Evolutionary conservation across 2,797 vertebrate species (phyloP), one percentile per base, ranked within the genome.

Genomic region (Chelidonichthys spinosus): DNA sequence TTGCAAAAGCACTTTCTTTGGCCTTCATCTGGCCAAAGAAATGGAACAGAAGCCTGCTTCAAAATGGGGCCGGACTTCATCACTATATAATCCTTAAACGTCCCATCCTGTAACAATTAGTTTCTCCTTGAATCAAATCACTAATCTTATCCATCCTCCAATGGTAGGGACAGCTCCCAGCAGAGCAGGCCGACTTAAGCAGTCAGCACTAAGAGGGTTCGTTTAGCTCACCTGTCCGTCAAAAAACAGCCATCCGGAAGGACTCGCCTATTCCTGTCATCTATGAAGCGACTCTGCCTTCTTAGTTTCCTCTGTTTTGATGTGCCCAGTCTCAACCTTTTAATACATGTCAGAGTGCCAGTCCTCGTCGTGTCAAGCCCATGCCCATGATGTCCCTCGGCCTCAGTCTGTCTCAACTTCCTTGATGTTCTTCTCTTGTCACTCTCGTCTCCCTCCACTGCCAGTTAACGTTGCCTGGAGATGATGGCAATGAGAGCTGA

Each of bases 221-320:
- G 32, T 91, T 91, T 89, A 82, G 72, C 82, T 85, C 78, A 82
- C 82, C 82, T 88, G 85, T 88, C 91, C 56, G 53, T 93, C 89
- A 92, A 81, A 90, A 14, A 69, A 47, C 62, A 37, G n/a, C 70
- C 64, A 56, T 66, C 61, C 76, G 44, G 69, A 80, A 52, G 47
- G 62, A 58, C 52, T 69, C 52, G 49, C 49, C 53, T 18, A 10
- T 15, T 40, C 43, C 68, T 78, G 71, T 76, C 82, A 61, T 46
- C 25, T 72, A 78, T 55, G 43, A 32, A 71, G 54, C 71, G 36
- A 42, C 65, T 75, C 53, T 58, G 55, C 77, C 81, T 77, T 78
- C 74, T 90, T 77, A 33, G 15, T 76, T 74, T 72, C 73, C 65
- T 78, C 64, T 83, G 82, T 93, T 91, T 92, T 91, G 91, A 92